These are phyloP conservation scores for Palythoa heliodiscus DNA, from an alignment of 92 coral and sea anemone genomes.

Conservation along the genomic window DNA sequence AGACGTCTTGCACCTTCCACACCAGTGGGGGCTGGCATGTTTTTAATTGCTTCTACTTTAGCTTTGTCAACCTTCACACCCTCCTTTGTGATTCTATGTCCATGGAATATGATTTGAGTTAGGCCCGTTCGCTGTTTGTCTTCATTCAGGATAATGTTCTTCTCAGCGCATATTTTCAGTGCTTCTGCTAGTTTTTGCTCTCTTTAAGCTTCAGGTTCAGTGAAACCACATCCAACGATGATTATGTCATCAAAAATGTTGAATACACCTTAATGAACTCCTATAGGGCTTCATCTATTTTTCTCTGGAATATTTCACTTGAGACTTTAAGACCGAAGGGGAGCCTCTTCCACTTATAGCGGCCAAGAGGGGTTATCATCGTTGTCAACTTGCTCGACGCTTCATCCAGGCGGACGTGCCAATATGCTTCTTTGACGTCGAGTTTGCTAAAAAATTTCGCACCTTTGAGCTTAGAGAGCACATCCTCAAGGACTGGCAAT, in stretches of 20 bases:
- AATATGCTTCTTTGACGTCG: neutral
- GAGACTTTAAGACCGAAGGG: conserved; percentile 34
- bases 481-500: neutral
- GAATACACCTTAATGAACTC: conserved; percentile 32
- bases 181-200: neutral
- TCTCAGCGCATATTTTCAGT: conserved; percentile 2
- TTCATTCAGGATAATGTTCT: conserved; percentile 19
- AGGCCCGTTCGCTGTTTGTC: conserved; percentile 5
- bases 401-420: conserved; percentile 25
- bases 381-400: conserved; percentile 24
- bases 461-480: conserved; percentile 41
- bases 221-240: conserved; percentile 1
- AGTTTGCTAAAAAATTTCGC: conserved; percentile 30
- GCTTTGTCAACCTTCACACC: conserved; percentile 24
- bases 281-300: conserved; percentile 15
- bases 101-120: conserved; percentile 15
- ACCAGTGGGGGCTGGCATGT: conserved; percentile 65
- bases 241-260: neutral
- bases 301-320: neutral
- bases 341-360: conserved; percentile 29
- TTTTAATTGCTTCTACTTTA: conserved; percentile 41
- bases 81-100: conserved; percentile 28
- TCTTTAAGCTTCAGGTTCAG: conserved; percentile 18
- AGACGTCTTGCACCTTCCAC: conserved; percentile 55
- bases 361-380: conserved; percentile 42